Base-by-base conservation (phyloP, 2,797 vertebrate genomes). In the Sebastes jordani region DNA sequence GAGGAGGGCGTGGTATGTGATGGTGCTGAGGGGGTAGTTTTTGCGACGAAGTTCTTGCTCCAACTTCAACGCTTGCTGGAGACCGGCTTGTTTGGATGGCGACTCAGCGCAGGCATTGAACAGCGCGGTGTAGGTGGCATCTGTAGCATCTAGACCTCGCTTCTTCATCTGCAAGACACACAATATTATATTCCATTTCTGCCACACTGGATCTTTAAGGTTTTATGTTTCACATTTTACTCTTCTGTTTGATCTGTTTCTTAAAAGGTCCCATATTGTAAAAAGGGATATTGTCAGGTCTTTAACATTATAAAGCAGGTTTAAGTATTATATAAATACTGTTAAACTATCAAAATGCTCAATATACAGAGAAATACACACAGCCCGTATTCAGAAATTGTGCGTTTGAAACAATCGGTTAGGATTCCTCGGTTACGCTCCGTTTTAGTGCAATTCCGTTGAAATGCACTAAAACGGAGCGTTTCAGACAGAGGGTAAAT, bases 41-140 rank as follows among this genome's bases (percentile, higher is more conserved):
- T 93, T 96, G 78, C 92, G 93, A n/a, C 71, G 90, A 1, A 99
- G 96, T 70, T 99, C 97, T 85, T 97, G 95, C 55, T 95, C 93
- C 66, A 99, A 87, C 60, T 96, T 96, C 83, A 98, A 75, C 0
- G 97, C 97, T 0, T 95, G 95, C 81, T 97, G 95, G 46, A 99
- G 95, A 0, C 97, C 98, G 0, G 95, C 95, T 23, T 95, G 93
- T 60, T 97, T 98, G 90, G 95, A 97, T 0, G 96, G 97, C 0
- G 97, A 96, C 88, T 98, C 95, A 0, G 98, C 97, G 4, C 99
- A 99, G 80, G 97, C 97, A 0, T 99, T 99, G 93, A 99, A 99
- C 81, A 99, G 93, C 0, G 97, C 97, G 0, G 98, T 99, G 86
- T 98, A 99, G 0, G 98, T 98, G 16, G 98, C 96, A 1, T 96